These are phyloP conservation scores for Patella vulgata DNA, from an alignment of 1,140 invertebrate species.

Conservation along the genomic window DNA sequence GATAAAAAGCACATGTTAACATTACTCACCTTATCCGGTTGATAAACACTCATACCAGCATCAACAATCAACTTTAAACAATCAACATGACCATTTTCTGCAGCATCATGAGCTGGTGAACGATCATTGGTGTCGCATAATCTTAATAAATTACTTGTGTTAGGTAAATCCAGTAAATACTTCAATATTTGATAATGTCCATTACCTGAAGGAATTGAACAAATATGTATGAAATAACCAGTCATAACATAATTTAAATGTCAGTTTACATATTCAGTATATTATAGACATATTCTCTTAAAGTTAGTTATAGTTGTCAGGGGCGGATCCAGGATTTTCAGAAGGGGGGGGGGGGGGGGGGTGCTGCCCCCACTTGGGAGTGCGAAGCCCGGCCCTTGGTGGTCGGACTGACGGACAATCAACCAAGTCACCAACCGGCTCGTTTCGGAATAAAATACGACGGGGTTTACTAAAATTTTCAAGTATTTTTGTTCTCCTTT, in stretches of 20 bases:
- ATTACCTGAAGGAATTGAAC: slow-evolving; percentile 16
- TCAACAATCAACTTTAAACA: slow-evolving; percentile 34
- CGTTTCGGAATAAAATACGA: neutral
- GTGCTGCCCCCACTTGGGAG: too few relatives aligned
- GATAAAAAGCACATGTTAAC: too few relatives aligned
- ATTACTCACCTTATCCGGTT: slow-evolving; percentile 36
- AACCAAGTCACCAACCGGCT: too few relatives aligned
- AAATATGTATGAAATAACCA: neutral
- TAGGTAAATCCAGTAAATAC: slow-evolving; percentile 11
- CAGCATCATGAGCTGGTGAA: slow-evolving; percentile 86
- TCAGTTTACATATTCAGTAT: too few relatives aligned
- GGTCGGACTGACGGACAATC: too few relatives aligned
- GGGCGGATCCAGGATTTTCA: too few relatives aligned
- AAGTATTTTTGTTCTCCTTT: neutral
- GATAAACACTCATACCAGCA: slow-evolving; percentile 29
- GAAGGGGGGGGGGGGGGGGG: too few relatives aligned
- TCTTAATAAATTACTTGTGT: slow-evolving; percentile 12
- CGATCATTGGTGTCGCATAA: slow-evolving; percentile 82
- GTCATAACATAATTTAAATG: too few relatives aligned
- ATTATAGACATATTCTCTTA: too few relatives aligned
- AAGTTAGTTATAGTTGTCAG: too few relatives aligned
- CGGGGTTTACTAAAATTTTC: neutral
- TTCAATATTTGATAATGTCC: slow-evolving; percentile 14
- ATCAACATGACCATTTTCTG: slow-evolving; percentile 74
- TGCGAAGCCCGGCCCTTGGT: too few relatives aligned